Evolutionary conservation across 2,888 invertebrate genomes (phyloP).

Genomic region (Hyposoter dolosus): DNA sequence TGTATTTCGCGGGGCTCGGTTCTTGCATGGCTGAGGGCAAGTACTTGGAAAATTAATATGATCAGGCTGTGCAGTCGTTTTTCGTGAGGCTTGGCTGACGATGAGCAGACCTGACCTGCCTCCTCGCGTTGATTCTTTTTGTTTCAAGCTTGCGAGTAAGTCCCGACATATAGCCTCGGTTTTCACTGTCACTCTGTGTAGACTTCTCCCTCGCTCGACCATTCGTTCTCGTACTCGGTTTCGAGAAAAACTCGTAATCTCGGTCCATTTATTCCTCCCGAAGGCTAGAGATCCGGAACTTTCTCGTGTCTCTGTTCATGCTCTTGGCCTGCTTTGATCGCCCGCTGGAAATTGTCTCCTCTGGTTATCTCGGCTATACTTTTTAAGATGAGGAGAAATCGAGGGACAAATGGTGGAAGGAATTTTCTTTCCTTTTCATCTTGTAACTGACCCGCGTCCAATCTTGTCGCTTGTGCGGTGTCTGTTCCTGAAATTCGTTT

Average conservation of each 20-base stretch:
- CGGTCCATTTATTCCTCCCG: constrained; percentile 53
- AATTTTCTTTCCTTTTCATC: neutral
- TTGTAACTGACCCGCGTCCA: constrained; percentile 34
- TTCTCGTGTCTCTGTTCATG: constrained; percentile 29
- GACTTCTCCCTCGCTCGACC: neutral
- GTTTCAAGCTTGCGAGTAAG: constrained; percentile 28
- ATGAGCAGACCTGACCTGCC: constrained; percentile 69
- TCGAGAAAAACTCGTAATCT: constrained; percentile 62
- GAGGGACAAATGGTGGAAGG: constrained; percentile 9
- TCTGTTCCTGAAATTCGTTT: neutral
- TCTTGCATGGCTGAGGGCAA: constrained; percentile 17
- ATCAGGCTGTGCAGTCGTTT: constrained; percentile 21
- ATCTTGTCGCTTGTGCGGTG: neutral
- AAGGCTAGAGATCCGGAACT: constrained; percentile 43
- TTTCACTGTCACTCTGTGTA: neutral
- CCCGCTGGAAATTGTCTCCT: constrained; percentile 9
- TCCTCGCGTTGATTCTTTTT: constrained; percentile 5
- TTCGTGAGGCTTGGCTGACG: constrained; percentile 55
- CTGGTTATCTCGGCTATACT: constrained; percentile 36
- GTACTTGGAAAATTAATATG: neutral
- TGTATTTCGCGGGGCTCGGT: constrained; percentile 26
- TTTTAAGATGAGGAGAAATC: constrained; percentile 41
- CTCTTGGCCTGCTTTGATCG: neutral
- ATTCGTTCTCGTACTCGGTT: constrained; percentile 27
- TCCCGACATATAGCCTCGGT: constrained; percentile 7